Evolutionary conservation across 2,888 invertebrate genomes (phyloP), one percentile per base, ranked within the genome.

Genomic region (Nymphalis c-album): DNA sequence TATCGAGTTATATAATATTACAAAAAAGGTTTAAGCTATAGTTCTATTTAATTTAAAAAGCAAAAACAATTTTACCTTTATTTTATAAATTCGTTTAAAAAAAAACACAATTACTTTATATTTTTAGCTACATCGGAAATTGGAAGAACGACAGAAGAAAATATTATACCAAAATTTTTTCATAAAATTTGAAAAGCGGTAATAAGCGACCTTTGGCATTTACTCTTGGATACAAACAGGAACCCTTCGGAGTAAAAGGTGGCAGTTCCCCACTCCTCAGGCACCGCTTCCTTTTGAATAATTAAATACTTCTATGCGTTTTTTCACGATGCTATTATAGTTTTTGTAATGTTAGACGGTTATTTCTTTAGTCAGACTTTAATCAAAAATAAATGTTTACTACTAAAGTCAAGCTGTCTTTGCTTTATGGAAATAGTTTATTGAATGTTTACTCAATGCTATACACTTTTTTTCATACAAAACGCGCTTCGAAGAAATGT

Each of bases 131-230:
- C 8, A 26, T 6, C 17, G 50, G 51, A 48, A 55, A 50, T 68
- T 64, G 57, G 22, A 51, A 57, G 59, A 62, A 60, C 62, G 46
- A 47, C 59, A 50, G 1, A 66, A 63, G 63, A 70, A 63, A 45
- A 63, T 66, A n/a, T n/a, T n/a, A 47, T 57, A 66, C 55, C 64
- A 31, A 60, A 67, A 68, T 67, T 48, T 22, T 22, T 70, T 67
- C 64, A 57, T 67, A 69, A 64, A 62, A 60, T 60, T 58, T 61
- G 35, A 50, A 40, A 48, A 60, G 46, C 53, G 31, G 60, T 35
- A 48, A 50, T 31, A 45, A 71, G 77, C 69, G 80, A 85, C 84
- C 84, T 84, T 84, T 85, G 79, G 76, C 79, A 85, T 85, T 85
- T 76, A 73, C 70, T 60, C 74, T 75, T 74, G 77, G 76, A 78